phyloP scores from a whole-genome alignment of 53 echinoderm and acorn worm genomes.

The Apostichopus leukothele region DNA sequence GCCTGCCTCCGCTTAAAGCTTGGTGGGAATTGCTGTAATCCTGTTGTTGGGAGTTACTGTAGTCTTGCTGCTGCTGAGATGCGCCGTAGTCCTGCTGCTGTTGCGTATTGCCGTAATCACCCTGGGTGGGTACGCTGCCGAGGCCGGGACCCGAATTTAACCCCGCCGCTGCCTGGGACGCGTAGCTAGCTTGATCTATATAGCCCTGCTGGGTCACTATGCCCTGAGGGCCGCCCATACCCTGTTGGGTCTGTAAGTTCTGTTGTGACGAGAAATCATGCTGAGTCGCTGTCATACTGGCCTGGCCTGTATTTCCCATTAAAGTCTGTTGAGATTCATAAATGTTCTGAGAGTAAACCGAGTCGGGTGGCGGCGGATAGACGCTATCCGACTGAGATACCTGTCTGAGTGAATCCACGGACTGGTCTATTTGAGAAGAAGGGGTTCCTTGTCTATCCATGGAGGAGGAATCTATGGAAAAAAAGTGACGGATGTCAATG shows the following conservation, averaged over 20 bases:
- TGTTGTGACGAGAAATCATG: conserved; percentile 21
- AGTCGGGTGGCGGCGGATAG: conserved; percentile 21
- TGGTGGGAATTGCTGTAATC: conserved; percentile 52
- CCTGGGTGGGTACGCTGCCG: conserved; percentile 31
- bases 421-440: conserved; percentile 34
- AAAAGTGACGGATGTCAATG: no score
- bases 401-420: conserved; percentile 1
- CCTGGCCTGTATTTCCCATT: conserved; percentile 17
- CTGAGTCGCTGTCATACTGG: conserved; percentile 35
- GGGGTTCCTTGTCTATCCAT: conserved; percentile 34
- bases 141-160: conserved; percentile 18
- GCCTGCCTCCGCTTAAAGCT: conserved; percentile 32
- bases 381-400: not conserved
- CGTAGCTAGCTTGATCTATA: conserved; percentile 47
- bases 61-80: conserved; percentile 32
- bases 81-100: not conserved
- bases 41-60: conserved; percentile 32
- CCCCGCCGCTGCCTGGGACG: conserved; percentile 34
- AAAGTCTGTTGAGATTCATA: conserved; percentile 25
- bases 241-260: conserved; percentile 34
- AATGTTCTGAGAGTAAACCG: conserved; percentile 30
- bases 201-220: conserved; percentile 58
- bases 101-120: conserved; percentile 53
- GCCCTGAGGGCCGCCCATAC: conserved; percentile 30
- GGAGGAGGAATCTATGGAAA: conserved; percentile 7